These are phyloP conservation scores for Peromyscus polionotus DNA, from an alignment of 2,113 vertebrate genomes.

Conservation along the genomic window DNA sequence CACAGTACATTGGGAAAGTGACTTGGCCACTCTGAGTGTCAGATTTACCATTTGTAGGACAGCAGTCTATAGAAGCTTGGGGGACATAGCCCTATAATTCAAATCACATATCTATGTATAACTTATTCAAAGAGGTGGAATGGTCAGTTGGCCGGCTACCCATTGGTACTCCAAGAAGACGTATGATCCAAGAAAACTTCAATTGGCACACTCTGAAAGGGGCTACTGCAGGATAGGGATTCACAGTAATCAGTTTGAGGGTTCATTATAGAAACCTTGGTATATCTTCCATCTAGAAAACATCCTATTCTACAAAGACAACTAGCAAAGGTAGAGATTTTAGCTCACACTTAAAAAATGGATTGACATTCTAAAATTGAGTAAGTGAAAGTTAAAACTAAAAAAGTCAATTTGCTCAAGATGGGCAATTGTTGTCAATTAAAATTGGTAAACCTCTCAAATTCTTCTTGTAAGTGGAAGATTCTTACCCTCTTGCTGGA, in stretches of 20 bases:
- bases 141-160: not conserved
- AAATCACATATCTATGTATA: not conserved
- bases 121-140: not conserved
- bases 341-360: constrained; percentile 81
- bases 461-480: not conserved
- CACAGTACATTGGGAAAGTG: not conserved
- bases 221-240: not conserved
- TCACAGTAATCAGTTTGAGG: not conserved
- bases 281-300: constrained; percentile 30
- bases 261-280: not conserved
- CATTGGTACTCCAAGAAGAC: not conserved
- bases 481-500: constrained; percentile 23
- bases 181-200: not conserved
- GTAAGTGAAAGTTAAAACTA: not conserved
- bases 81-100: not conserved
- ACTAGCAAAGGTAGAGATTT: constrained; percentile 63
- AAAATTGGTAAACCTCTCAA: not conserved
- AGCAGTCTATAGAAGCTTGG: not conserved
- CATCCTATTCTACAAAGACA: constrained; percentile 4
- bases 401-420: constrained; percentile 34
- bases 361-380: not conserved
- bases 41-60: not conserved
- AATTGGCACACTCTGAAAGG: not conserved
- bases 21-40: not conserved
- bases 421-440: not conserved